Conservation (phyloP, 2,888 invertebrate species). For the Timema cristinae region DNA sequence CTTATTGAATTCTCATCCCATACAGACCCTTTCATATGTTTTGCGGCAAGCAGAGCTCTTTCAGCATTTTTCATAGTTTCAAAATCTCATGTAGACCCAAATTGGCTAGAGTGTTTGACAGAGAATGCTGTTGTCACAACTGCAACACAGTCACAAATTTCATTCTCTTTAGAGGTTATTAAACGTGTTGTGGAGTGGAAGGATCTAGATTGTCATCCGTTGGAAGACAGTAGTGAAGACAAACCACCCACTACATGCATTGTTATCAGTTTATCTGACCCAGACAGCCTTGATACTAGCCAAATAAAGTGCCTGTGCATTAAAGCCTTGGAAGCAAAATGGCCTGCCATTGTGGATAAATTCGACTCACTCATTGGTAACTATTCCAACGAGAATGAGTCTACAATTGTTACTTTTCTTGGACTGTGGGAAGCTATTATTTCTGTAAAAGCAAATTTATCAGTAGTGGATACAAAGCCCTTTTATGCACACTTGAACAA, state of each 20-base stretch:
- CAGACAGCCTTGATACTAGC: slow-evolving; percentile 80
- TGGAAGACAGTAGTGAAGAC: slow-evolving; percentile 58
- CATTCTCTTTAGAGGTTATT: slow-evolving; percentile 79
- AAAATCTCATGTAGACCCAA: slow-evolving; percentile 73
- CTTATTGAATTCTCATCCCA: slow-evolving; percentile 75
- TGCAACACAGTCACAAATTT: slow-evolving; percentile 60
- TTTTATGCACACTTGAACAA: slow-evolving; percentile 81
- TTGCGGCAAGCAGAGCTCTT: slow-evolving; percentile 72
- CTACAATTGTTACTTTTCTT: slow-evolving; percentile 67
- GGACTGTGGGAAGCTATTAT: slow-evolving; percentile 87
- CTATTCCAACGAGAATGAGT: slow-evolving; percentile 48
- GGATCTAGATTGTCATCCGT: slow-evolving; percentile 72
- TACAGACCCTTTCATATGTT: slow-evolving; percentile 75
- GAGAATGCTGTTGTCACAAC: slow-evolving; percentile 60
- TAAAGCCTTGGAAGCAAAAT: slow-evolving; percentile 77
- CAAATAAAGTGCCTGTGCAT: slow-evolving; percentile 82
- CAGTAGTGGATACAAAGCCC: slow-evolving; percentile 82
- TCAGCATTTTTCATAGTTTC: slow-evolving; percentile 81
- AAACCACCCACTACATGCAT: slow-evolving; percentile 44
- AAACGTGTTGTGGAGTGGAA: slow-evolving; percentile 87
- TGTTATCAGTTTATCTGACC: slow-evolving; percentile 56
- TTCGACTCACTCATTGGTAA: slow-evolving; percentile 49
- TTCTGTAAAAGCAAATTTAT: slow-evolving; percentile 84
- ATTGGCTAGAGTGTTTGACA: slow-evolving; percentile 65
- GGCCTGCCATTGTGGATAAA: slow-evolving; percentile 72